Conservation (phyloP, 2,113 vertebrate genomes). For the Isurus oxyrinchus region DNA sequence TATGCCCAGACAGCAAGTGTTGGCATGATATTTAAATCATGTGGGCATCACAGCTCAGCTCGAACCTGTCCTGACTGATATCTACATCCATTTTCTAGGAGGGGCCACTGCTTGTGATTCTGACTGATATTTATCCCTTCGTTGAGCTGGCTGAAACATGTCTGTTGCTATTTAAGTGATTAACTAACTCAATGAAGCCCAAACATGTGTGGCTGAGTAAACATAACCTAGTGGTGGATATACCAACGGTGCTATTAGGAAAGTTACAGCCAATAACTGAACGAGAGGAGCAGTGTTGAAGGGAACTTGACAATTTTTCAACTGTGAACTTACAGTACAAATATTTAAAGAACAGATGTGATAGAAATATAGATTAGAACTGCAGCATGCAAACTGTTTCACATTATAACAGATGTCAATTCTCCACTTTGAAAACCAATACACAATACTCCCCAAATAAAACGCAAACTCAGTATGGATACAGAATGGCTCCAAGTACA, state of each 20-base stretch:
- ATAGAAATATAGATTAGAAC: conserved; percentile 12
- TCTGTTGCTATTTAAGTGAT: neutral
- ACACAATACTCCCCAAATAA: neutral
- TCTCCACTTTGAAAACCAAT: neutral
- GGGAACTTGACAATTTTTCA: neutral
- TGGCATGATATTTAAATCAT: neutral
- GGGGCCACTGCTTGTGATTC: neutral
- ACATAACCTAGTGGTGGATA: neutral
- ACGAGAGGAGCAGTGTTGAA: neutral
- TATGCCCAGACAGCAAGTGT: neutral
- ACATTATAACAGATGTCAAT: neutral
- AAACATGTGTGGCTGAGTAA: neutral
- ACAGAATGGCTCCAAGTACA: neutral
- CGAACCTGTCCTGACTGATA: neutral
- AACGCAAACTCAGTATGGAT: neutral
- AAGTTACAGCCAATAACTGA: neutral
- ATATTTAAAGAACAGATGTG: neutral
- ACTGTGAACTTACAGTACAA: neutral
- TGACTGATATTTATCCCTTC: neutral
- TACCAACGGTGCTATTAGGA: neutral
- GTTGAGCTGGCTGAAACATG: neutral
- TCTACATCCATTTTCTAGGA: neutral
- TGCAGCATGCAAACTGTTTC: neutral
- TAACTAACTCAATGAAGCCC: neutral
- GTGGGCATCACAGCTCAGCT: neutral